Base-by-base conservation (phyloP, 2,888 invertebrate genomes). In the Pterostichus niger region DNA sequence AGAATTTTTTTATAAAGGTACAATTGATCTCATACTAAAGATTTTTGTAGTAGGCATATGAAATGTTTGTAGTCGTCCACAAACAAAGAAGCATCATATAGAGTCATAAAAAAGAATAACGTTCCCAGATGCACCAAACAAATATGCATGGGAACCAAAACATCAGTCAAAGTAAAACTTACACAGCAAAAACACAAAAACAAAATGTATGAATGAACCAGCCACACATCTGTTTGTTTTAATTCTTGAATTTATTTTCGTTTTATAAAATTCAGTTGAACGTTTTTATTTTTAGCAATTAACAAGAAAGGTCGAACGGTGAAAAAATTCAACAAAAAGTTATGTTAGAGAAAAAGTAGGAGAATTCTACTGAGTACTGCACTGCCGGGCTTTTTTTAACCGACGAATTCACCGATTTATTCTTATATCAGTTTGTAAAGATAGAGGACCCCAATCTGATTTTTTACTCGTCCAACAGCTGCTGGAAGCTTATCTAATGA, bases 131-230 rank as follows among this genome's bases (percentile, higher is more conserved):
- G 64, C 40, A 64, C 11, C 11, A 11, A 61, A 61, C 31, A 33
- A 61, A 24, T 61, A 61, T 5, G 33, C 61, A 31, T 64, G 64
- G 64, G 40, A 64, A 64, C 33, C 7, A 35, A 1, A 13, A 64
- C 40, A 64, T 13, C 31, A 64, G 64, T 64, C 35, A 33, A 59
- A 59, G 24, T 24, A 40, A 40, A 40, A 40, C 24, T 24, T 11
- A 52, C 52, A 33, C 35, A 35, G n/a, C 35, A 64, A 64, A 40
- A 64, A 33, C 13, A 33, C 13, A 35, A 64, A 64, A 64, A 40
- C n/a, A 64, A 33, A 64, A 64, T 64, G 13, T 64, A 64, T 64
- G 64, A 64, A 40, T 64, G 13, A 64, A 64, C 64, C 52, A 13
- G 1, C 13, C 13, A 10, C 56, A 56, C 7, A 35, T 64, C 24